phyloP scores from a whole-genome alignment of 2,888 invertebrate species.

The Lacanobia oleracea region DNA sequence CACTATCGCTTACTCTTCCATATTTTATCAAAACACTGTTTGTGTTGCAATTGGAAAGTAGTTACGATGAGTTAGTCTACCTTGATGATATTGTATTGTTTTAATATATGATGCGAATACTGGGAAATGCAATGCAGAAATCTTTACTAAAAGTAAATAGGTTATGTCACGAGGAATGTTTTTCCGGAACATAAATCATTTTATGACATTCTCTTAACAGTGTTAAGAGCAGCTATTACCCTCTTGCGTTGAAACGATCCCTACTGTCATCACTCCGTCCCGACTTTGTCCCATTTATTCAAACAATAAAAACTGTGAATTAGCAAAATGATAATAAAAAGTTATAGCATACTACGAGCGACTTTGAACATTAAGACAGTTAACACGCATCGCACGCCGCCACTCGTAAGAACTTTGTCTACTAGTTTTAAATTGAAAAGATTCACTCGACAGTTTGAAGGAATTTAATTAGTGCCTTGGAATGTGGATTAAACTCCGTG shows the following conservation, averaged over 20 bases:
- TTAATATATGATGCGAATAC: background rate
- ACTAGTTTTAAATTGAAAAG: constrained; percentile 73
- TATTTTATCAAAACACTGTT: constrained; percentile 35
- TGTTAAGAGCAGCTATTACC: constrained; percentile 18
- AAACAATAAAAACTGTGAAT: constrained; percentile 47
- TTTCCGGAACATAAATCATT: constrained; percentile 8
- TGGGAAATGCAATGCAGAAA: background rate
- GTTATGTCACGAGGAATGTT: background rate
- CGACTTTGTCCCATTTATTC: constrained; percentile 33
- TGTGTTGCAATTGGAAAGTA: constrained; percentile 28
- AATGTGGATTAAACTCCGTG: constrained; percentile 81
- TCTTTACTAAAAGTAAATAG: background rate
- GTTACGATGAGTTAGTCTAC: constrained; percentile 14
- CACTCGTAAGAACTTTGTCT: constrained; percentile 56
- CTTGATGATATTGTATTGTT: constrained; percentile 8
- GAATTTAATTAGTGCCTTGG: constrained; percentile 85
- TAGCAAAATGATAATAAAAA: constrained; percentile 43
- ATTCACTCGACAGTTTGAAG: constrained; percentile 74
- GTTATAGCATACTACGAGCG: constrained; percentile 30
- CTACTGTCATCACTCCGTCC: constrained; percentile 14
- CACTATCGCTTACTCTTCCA: constrained; percentile 25
- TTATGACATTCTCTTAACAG: background rate
- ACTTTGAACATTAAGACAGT: constrained; percentile 46
- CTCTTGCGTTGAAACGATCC: constrained; percentile 13
- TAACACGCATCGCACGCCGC: constrained; percentile 45